Percentiles rank a stretch among this genome's conserved stretches.
These are phyloP conservation scores for Euura lappo DNA, from an alignment of 1,140 invertebrate genomes.

Conservation along the genomic window DNA sequence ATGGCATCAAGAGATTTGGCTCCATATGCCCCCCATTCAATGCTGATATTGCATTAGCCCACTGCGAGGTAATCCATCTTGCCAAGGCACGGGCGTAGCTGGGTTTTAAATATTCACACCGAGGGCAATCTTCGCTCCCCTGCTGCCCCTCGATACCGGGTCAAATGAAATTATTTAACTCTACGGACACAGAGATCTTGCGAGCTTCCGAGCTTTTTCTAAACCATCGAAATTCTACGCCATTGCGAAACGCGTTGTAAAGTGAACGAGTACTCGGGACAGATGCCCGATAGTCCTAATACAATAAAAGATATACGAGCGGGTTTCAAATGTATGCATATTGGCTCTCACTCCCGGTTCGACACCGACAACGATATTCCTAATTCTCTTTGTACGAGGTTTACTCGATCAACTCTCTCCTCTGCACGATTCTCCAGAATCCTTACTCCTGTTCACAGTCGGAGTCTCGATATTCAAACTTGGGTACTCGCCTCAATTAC, in stretches of 20 bases:
- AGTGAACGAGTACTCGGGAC: not conserved
- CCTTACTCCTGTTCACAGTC: not conserved
- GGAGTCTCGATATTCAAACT: not conserved
- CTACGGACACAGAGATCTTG: constrained; percentile 16
- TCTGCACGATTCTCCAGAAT: too few species aligned
- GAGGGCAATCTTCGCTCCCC: not conserved
- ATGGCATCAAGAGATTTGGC: constrained; percentile 55
- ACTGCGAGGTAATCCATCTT: constrained; percentile 31
- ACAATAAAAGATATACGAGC: constrained; percentile 53
- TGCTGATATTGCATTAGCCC: constrained; percentile 32
- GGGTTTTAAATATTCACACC: not conserved
- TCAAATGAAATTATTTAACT: not conserved
- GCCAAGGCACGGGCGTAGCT: constrained; percentile 29
- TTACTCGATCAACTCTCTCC: not conserved
- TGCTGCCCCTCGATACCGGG: not conserved
- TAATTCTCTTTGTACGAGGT: not conserved
- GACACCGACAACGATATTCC: not conserved
- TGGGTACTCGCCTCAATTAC: not conserved
- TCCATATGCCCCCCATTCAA: constrained; percentile 36
- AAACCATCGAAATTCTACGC: constrained; percentile 32
- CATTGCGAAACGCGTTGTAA: constrained; percentile 22
- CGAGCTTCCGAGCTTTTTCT: too few species aligned
- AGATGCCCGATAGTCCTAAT: constrained; percentile 40
- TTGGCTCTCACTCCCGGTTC: constrained; percentile 29
- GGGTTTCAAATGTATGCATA: constrained; percentile 51